Percentiles rank a stretch among this genome's conserved stretches.
Conservation (phyloP, 1,140 invertebrate species). For the Cydia amplana region DNA sequence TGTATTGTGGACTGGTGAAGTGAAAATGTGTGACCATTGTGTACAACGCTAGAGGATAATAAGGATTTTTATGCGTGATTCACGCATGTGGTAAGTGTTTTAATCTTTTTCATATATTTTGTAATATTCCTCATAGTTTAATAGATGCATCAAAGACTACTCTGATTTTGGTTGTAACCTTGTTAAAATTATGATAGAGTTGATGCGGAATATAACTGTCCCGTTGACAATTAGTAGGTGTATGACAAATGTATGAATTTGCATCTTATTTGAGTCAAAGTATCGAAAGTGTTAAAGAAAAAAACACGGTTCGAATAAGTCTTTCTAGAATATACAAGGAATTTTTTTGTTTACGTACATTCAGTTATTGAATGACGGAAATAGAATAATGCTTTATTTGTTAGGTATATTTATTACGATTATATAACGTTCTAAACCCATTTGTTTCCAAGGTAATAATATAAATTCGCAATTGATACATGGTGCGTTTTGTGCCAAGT, state of each 20-base stretch:
- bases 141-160: neutral
- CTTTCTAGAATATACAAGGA: neutral
- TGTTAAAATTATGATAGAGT: neutral
- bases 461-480: conserved; percentile 14
- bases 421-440: conserved; percentile 7
- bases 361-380: neutral
- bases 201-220: neutral
- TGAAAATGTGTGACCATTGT: conserved; percentile 70
- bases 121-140: neutral
- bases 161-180: neutral
- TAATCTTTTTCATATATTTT: conserved; percentile 3
- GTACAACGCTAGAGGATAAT: conserved; percentile 47
- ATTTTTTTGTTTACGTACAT: neutral
- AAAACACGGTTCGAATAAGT: neutral
- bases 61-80: conserved; percentile 46
- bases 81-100: conserved; percentile 52
- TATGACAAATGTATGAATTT: neutral
- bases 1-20: conserved; percentile 41
- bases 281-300: neutral
- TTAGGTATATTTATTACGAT: too few relatives aligned
- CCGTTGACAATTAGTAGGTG: neutral
- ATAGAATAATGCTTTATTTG: too few relatives aligned
- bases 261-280: neutral
- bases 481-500: conserved; percentile 17
- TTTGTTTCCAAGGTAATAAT: conserved; percentile 27